Percentiles rank a stretch among this genome's conserved stretches.
These are phyloP conservation scores for Larimichthys crocea DNA, from an alignment of 2,113 vertebrate genomes.

Conservation along the genomic window DNA sequence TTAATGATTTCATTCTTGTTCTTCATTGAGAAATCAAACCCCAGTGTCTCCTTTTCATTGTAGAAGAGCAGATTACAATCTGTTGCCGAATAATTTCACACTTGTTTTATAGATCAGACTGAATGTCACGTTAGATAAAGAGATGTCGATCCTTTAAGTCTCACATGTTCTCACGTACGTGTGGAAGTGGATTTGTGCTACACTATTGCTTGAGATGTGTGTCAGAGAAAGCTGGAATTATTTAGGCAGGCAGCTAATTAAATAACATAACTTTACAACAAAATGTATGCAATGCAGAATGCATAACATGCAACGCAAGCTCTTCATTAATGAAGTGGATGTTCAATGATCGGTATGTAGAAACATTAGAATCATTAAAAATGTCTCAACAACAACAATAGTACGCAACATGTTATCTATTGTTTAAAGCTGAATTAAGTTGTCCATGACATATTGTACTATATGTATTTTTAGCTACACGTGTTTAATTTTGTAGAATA, in stretches of 20 bases:
- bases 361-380: conserved; percentile 5
- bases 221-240: background rate
- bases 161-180: conserved; percentile 25
- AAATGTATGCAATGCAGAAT: background rate
- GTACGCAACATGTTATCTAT: background rate
- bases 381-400: background rate
- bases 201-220: background rate
- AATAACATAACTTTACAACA: background rate
- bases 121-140: conserved; percentile 47
- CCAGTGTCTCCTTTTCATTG: conserved; percentile 47
- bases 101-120: conserved; percentile 53
- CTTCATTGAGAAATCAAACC: conserved; percentile 68
- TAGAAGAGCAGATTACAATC: conserved; percentile 55
- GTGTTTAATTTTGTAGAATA: background rate
- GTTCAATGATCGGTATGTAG: background rate
- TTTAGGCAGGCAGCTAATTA: background rate
- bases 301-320: background rate
- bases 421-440: background rate
- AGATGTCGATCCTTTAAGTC: conserved; percentile 30
- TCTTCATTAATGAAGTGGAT: background rate
- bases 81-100: conserved; percentile 47
- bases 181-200: background rate
- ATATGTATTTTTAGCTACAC: background rate
- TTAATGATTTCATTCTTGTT: conserved; percentile 76
- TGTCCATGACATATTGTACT: background rate